Evolutionary conservation across 2,888 invertebrate genomes (phyloP).

Genomic region (Dendrolimus houi): DNA sequence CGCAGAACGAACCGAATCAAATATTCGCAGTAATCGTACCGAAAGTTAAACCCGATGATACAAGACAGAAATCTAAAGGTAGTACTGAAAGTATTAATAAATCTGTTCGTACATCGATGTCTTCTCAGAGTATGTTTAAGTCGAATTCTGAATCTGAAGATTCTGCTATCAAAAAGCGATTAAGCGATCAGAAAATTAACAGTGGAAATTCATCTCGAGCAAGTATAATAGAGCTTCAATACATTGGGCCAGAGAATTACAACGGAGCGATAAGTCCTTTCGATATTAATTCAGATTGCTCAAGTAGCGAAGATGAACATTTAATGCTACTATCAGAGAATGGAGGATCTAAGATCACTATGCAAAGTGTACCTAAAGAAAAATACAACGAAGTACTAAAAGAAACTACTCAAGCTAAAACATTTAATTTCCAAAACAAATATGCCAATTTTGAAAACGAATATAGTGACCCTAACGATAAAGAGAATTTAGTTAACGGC

Average conservation of each 20-base stretch:
- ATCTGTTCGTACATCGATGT: constrained; percentile 45
- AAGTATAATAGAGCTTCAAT: constrained; percentile 59
- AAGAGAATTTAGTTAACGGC: constrained; percentile 51
- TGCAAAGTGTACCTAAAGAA: constrained; percentile 54
- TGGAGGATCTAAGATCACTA: constrained; percentile 65
- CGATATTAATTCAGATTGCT: constrained; percentile 57
- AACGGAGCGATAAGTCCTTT: constrained; percentile 41
- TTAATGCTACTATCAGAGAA: constrained; percentile 64
- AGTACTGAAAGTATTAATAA: constrained; percentile 57
- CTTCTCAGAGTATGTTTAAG: constrained; percentile 54
- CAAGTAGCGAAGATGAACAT: constrained; percentile 69
- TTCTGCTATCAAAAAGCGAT: constrained; percentile 57
- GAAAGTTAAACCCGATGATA: constrained; percentile 43
- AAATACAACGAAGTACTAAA: constrained; percentile 55
- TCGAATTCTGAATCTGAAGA: constrained; percentile 63
- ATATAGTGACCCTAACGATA: constrained; percentile 63
- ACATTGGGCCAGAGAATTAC: constrained; percentile 52
- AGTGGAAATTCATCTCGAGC: constrained; percentile 57
- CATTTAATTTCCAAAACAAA: constrained; percentile 52
- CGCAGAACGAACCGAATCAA: constrained; percentile 39
- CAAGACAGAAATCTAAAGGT: constrained; percentile 32
- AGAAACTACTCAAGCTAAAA: constrained; percentile 51
- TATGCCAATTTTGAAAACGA: constrained; percentile 68
- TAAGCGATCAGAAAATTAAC: constrained; percentile 65
- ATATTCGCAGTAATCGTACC: constrained; percentile 71